Base-by-base conservation (phyloP, 2,113 vertebrate species). In the Aphelocoma coerulescens region DNA sequence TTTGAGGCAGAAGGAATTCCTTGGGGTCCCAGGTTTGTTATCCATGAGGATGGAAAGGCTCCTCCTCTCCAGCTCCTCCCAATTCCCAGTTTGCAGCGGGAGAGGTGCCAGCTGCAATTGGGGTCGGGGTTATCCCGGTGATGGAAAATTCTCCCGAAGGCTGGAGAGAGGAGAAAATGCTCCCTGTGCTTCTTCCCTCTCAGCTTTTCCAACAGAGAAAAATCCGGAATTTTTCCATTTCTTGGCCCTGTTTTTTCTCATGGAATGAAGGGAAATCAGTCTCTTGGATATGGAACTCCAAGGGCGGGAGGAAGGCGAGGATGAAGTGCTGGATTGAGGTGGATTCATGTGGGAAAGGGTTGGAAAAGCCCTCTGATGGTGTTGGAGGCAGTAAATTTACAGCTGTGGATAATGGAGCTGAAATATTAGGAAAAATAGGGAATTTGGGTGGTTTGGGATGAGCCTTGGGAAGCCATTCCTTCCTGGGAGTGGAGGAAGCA, bases 371-470 rank as follows among this genome's bases (percentile, higher is more conserved):
- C 21, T 13, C 7, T 8, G 52, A 8, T 43, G n/a, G 13, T 4
- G 61, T 8, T 35, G 76, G 61, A 23, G 39, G 30, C 32, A 17
- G 10, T 16, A n/a, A 26, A 26, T 57, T 20, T 3, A 16, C 13
- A 24, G 28, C 52, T 37, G 0, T 18, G n/a, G 26, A 16, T 9
- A 20, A 44, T 9, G 32, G 24, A 9, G 9, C 32, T 0, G 1
- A 32, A 66, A 55, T 16, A 8, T 13, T 2, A 15, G 28, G 22
- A 3, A 48, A 48, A 58, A 27, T 1, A 12, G 9, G 26, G 39
- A 66, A 66, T 79, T 15, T 16, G 26, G 16, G 19, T 9, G 7
- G 27, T 63, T 63, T 52, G 39, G 39, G 77, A 48, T 48, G 41
- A 26, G 13, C 13, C 4, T 39, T 39, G 63, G 41, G 51, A 32